A percentile compares a stretch with the other conserved stretches of the same genome.
Evolutionary conservation across 2,113 vertebrate species (phyloP).

Genomic region (Phaetusa simplex): DNA sequence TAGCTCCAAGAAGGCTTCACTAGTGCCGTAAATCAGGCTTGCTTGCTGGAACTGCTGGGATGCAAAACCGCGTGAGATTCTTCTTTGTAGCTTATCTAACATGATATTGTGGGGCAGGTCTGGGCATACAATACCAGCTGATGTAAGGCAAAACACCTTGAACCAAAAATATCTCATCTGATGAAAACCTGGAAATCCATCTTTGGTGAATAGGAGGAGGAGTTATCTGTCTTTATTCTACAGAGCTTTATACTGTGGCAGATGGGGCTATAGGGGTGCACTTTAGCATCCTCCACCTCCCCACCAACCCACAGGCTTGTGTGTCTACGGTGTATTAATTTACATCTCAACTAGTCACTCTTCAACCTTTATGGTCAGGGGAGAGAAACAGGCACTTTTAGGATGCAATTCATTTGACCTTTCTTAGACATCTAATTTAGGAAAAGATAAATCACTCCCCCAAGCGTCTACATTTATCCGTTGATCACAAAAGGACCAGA

Average conservation of each 20-base stretch:
- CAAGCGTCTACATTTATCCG: not conserved
- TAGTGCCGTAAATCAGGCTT: not conserved
- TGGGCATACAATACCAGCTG: not conserved
- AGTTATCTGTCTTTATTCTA: not conserved
- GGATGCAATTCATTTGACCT: constrained; percentile 44
- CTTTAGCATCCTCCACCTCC: not conserved
- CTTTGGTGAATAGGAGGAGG: not conserved
- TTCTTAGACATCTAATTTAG: constrained; percentile 12
- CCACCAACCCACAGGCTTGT: not conserved
- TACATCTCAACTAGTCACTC: not conserved
- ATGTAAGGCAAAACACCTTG: not conserved
- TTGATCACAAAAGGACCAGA: not conserved
- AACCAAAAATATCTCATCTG: not conserved
- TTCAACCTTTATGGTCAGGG: constrained; percentile 9
- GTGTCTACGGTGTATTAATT: not conserved
- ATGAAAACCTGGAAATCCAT: not conserved
- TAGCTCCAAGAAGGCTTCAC: not conserved
- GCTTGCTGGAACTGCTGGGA: not conserved
- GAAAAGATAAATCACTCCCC: constrained; percentile 19
- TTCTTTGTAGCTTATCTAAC: not conserved
- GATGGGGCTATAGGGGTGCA: not conserved
- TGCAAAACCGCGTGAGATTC: not conserved
- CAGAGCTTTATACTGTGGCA: not conserved
- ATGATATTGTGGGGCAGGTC: not conserved
- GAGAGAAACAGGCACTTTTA: constrained; percentile 22